These are phyloP conservation scores for Neotoma lepida DNA, from an alignment of 2,113 vertebrate species.

Conservation along the genomic window DNA sequence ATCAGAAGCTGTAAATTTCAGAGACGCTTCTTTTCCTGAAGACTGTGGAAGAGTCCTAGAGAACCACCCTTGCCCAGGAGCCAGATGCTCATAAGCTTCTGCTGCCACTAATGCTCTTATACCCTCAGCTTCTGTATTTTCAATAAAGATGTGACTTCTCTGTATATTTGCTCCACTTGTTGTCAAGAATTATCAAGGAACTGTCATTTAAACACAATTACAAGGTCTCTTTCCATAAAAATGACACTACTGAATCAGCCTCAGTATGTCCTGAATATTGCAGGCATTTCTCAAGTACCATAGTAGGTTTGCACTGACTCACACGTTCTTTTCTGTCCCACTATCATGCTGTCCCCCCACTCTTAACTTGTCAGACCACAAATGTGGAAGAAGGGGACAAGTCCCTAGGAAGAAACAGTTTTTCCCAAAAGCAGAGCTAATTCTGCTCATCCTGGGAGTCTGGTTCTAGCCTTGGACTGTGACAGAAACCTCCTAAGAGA, in stretches of 20 bases:
- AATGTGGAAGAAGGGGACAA: neutral
- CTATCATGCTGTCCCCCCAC: neutral
- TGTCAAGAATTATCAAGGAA: neutral
- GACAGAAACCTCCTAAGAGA: neutral
- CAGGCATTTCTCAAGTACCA: neutral
- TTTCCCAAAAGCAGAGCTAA: neutral
- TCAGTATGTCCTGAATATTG: neutral
- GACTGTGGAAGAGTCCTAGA: neutral
- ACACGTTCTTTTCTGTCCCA: too few species aligned
- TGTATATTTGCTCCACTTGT: neutral
- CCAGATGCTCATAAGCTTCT: too few species aligned
- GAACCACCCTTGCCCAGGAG: neutral
- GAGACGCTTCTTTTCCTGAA: neutral
- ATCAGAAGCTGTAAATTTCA: neutral
- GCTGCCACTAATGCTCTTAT: neutral
- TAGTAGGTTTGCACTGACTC: neutral
- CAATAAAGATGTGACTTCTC: neutral
- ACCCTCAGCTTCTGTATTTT: neutral
- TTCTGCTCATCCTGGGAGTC: neutral
- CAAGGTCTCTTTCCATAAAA: too few species aligned
- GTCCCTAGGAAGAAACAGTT: neutral
- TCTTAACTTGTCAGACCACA: neutral
- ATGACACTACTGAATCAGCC: neutral
- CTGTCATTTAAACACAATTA: neutral
- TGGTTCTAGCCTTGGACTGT: neutral